A percentile compares a stretch with the other conserved stretches of the same genome.
phyloP scores from a whole-genome alignment of 2,888 invertebrate genomes.

The Allygus modestus region DNA sequence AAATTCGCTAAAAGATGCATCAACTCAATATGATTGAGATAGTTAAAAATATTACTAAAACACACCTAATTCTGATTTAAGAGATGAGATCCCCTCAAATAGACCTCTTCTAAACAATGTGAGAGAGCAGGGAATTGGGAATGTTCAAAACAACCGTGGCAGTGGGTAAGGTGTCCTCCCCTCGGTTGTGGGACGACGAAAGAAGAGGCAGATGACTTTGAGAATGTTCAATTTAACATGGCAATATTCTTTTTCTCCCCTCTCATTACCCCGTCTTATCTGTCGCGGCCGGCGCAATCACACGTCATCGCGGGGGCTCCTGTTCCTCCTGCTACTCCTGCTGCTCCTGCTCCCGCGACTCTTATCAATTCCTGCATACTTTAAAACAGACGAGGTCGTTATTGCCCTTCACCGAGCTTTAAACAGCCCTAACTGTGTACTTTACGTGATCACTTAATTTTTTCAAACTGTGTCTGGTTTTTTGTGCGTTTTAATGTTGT shows the following conservation, averaged over 20 bases:
- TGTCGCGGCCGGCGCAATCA: constrained; percentile 33
- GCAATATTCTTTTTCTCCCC: constrained; percentile 57
- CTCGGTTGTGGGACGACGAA: too few relatives aligned
- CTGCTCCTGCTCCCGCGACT: not conserved
- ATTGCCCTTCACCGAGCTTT: not conserved
- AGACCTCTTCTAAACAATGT: not conserved
- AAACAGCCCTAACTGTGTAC: not conserved
- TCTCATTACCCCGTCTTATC: constrained; percentile 52
- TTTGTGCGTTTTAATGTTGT: too few relatives aligned
- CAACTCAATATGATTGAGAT: too few relatives aligned
- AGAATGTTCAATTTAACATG: constrained; percentile 57
- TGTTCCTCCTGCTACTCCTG: not conserved
- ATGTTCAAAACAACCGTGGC: not conserved
- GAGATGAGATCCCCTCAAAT: constrained; percentile 4
- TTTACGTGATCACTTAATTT: not conserved
- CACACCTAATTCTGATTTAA: too few relatives aligned
- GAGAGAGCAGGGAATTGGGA: not conserved
- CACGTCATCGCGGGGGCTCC: constrained; percentile 29
- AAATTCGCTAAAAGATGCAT: too few relatives aligned
- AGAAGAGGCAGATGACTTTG: constrained; percentile 53
- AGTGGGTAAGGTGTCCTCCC: not conserved
- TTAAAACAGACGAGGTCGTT: constrained; percentile 29
- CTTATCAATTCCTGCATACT: constrained; percentile 50
- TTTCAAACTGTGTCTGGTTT: not conserved
- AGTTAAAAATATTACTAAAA: too few relatives aligned